Conservation (phyloP, 2,113 vertebrate genomes). For the human (Homo sapiens) region DNA sequence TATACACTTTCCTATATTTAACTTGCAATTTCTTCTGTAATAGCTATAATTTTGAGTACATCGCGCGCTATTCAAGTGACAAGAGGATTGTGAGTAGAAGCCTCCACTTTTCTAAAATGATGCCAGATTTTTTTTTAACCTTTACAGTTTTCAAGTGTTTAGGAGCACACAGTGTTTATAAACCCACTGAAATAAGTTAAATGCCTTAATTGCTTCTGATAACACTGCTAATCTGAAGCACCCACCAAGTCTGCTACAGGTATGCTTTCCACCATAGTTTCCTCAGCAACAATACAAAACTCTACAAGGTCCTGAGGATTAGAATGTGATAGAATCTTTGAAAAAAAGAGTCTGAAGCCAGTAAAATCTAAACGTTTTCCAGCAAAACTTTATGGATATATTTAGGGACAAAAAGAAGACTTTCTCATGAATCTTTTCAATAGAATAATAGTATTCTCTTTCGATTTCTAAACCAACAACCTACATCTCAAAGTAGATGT, state of each 20-base stretch:
- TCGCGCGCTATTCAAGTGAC: constrained; percentile 79
- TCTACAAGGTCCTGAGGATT: background rate
- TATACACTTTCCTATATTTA: constrained; percentile 76
- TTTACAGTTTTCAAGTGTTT: constrained; percentile 74
- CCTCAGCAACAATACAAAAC: background rate
- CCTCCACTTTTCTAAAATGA: constrained; percentile 77
- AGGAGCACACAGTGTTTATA: constrained; percentile 79
- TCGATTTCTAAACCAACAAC: background rate
- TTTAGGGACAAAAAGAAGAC: background rate
- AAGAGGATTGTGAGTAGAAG: constrained; percentile 74
- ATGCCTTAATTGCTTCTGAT: constrained; percentile 78
- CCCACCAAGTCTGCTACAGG: background rate
- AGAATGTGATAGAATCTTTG: background rate
- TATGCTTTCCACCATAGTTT: background rate
- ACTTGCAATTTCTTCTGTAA: constrained; percentile 77
- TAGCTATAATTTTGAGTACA: constrained; percentile 80
- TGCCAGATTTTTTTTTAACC: constrained; percentile 74
- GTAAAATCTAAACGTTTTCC: background rate
- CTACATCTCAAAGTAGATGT: background rate
- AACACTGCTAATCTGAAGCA: constrained; percentile 72
- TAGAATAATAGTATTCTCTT: background rate
- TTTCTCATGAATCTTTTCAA: constrained; percentile 3
- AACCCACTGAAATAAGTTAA: constrained; percentile 80
- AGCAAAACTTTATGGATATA: background rate
- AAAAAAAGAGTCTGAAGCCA: background rate